Base-by-base conservation (phyloP, 2,113 vertebrate genomes). In the Callionymus lyra region DNA sequence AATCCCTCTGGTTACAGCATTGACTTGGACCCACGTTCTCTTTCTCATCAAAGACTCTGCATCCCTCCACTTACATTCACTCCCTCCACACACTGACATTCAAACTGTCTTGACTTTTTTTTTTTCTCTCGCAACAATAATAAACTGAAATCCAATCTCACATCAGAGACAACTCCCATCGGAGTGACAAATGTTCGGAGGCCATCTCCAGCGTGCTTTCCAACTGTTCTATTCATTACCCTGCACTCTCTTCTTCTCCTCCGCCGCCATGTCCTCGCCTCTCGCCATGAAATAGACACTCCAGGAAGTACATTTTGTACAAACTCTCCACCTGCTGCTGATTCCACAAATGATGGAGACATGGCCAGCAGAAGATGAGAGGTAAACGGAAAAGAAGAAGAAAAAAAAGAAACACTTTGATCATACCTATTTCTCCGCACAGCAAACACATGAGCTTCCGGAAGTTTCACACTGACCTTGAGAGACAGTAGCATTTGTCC, bases 311-410 rank as follows among this genome's bases (percentile, higher is more conserved):
- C 51, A 74, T 75, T 78, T 63, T 72, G 58, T 74, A 65, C 64
- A 68, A 63, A 68, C 70, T 55, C 68, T 82, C 59, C 43, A 63
- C 76, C 72, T 50, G 74, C 74, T 82, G 81, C 53, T 82, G 76
- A 85, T 88, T 87, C 90, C 80, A 85, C 71, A 81, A 80, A 83
- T 84, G 59, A 85, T 82, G 69, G 70, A 63, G 68, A 82, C 83
- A 86, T 75, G 70, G 63, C 67, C 64, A 56, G 60, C 59, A 81
- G 46, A 70, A 72, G 12, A 59, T 53, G 70, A 72, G 72, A 55
- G 58, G 70, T 67, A 70, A 76, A 83, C 81, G 66, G 56, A 61
- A 81, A 86, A 85, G 78, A 74, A 79, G 81, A 80, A 70, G 54
- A 63, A 81, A 86, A 84, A 79, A 43, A 80, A n/a, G n/a, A n/a